Conservation (phyloP, 2,113 vertebrate genomes). For the Hippolais icterina region DNA sequence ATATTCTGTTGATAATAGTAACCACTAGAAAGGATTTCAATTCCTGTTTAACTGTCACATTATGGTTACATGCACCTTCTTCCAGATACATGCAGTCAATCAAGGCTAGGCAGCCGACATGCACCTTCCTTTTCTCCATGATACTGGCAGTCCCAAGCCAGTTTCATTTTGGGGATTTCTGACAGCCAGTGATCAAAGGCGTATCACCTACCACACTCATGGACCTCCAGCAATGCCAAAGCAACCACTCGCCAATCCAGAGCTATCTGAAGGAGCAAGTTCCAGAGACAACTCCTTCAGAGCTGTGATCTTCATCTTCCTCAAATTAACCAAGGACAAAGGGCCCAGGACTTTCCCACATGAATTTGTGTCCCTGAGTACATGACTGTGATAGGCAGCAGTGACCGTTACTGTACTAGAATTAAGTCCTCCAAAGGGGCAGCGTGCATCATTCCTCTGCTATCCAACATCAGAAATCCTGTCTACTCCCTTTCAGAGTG, state of each 20-base stretch:
- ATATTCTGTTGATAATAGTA: neutral
- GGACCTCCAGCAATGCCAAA: neutral
- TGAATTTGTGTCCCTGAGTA: neutral
- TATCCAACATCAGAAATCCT: neutral
- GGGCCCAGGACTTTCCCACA: neutral
- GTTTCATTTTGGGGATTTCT: neutral
- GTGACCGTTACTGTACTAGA: neutral
- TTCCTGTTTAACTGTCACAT: neutral
- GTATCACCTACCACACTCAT: neutral
- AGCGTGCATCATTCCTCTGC: neutral
- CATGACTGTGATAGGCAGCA: neutral
- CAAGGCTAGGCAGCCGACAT: neutral
- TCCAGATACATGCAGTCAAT: neutral
- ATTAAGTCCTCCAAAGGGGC: neutral
- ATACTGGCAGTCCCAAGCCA: neutral
- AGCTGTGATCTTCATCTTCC: neutral
- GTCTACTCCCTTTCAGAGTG: neutral
- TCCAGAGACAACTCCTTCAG: neutral
- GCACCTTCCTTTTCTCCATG: neutral
- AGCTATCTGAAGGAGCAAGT: neutral
- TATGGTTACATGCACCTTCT: neutral
- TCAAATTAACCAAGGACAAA: neutral
- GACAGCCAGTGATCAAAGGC: neutral
- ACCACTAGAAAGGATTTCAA: neutral
- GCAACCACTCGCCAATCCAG: rapidly evolving